Conservation (phyloP, 2,888 invertebrate species). For the Choreutis nemorana region DNA sequence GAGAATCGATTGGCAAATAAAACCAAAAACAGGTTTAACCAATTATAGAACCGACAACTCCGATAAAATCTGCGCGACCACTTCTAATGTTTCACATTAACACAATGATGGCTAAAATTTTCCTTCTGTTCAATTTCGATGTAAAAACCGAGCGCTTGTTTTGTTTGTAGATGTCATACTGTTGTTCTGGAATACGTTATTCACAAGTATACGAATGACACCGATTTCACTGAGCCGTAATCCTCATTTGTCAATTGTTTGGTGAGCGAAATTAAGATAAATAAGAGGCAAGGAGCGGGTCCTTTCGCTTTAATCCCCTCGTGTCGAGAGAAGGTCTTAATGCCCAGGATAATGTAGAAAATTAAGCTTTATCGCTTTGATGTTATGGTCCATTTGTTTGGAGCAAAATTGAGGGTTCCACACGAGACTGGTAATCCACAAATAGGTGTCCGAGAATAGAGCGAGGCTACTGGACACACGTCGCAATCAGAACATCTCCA, state of each 20-base stretch:
- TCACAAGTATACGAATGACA: constrained; percentile 25
- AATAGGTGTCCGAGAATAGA: constrained; percentile 64
- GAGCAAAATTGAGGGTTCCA: constrained; percentile 32
- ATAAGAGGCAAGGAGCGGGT: constrained; percentile 54
- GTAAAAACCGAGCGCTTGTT: too few species aligned
- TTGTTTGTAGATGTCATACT: too few species aligned
- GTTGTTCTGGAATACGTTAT: constrained; percentile 17
- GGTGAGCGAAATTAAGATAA: constrained; percentile 56
- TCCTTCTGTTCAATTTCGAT: too few species aligned
- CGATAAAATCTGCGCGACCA: too few species aligned
- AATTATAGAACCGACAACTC: too few species aligned
- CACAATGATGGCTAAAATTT: too few species aligned
- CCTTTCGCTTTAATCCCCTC: constrained; percentile 40
- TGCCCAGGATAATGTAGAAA: constrained; percentile 16
- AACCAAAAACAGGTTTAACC: too few species aligned
- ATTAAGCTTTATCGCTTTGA: constrained; percentile 26
- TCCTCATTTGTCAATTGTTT: constrained; percentile 51
- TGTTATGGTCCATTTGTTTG: constrained; percentile 35
- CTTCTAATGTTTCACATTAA: too few species aligned
- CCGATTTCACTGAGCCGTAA: constrained; percentile 36
- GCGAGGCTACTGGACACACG: constrained; percentile 51
- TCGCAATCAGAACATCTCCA: constrained; percentile 36
- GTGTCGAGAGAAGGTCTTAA: constrained; percentile 28
- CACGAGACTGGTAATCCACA: constrained; percentile 49
- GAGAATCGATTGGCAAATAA: too few species aligned